Evolutionary conservation across 2,797 vertebrate genomes (phyloP).

Genomic region (Sebastolobus altivelis): DNA sequence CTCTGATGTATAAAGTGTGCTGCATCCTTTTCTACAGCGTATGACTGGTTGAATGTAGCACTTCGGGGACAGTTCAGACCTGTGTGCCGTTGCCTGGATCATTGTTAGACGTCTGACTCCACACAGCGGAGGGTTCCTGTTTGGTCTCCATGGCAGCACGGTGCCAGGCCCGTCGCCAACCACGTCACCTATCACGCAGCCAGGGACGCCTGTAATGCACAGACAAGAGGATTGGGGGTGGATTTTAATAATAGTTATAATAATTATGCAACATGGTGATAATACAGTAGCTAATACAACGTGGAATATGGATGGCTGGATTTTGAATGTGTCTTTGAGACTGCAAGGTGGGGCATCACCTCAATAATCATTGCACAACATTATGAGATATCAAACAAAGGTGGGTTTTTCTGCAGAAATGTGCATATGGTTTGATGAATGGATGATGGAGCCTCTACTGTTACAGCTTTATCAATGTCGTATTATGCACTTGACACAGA

Average conservation of each 20-base stretch:
- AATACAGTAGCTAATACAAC: neutral
- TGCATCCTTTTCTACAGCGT: neutral
- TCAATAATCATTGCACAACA: neutral
- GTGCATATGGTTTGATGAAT: neutral
- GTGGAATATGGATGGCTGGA: neutral
- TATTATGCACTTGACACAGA: neutral
- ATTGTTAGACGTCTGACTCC: conserved; percentile 79
- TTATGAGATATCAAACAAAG: neutral
- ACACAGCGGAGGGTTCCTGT: conserved; percentile 83
- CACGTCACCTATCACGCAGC: conserved; percentile 45
- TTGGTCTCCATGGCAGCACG: conserved; percentile 86
- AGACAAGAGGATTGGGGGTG: neutral
- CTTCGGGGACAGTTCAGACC: conserved; percentile 60
- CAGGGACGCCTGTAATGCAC: conserved; percentile 46
- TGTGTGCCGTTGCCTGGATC: conserved; percentile 80
- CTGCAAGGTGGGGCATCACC: neutral
- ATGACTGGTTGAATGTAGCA: neutral
- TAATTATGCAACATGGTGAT: neutral
- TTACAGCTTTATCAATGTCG: neutral
- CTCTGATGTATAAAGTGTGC: neutral
- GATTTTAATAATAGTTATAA: neutral
- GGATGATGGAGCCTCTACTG: conserved; percentile 4
- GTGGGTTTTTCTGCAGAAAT: neutral
- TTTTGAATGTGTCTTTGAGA: neutral
- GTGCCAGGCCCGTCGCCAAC: conserved; percentile 50